These are phyloP conservation scores for Scaptomyza tumidula DNA, from an alignment of 2,888 invertebrate genomes.

Conservation along the genomic window DNA sequence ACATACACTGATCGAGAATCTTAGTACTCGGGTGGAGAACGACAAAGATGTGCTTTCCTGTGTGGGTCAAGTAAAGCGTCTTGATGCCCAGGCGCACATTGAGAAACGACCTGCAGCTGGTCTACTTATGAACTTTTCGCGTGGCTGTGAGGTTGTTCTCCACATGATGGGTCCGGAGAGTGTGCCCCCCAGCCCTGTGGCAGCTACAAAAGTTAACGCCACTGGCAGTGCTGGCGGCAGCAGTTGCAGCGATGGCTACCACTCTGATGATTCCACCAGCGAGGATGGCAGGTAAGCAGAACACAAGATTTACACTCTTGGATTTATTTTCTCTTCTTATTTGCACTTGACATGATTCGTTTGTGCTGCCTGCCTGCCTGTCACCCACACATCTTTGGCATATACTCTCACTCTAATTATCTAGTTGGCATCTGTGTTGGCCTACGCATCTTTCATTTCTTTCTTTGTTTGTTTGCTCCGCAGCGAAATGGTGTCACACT, in stretches of 20 bases:
- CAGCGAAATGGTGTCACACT: conserved; percentile 90
- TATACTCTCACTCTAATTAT: conserved; percentile 39
- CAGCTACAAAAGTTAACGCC: conserved; percentile 44
- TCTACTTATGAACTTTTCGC: conserved; percentile 89
- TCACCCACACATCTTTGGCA: conserved; percentile 44
- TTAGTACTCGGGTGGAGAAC: conserved; percentile 93
- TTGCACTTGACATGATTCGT: conserved; percentile 55
- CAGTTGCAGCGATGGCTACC: conserved; percentile 92
- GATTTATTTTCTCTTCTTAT: conserved; percentile 30
- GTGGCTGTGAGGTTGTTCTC: conserved; percentile 90
- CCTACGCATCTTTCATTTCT: conserved; percentile 35
- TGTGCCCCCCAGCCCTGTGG: conserved; percentile 84
- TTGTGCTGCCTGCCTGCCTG: background rate
- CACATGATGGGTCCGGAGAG: conserved; percentile 88
- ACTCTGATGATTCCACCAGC: conserved; percentile 89
- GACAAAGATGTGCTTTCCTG: conserved; percentile 94
- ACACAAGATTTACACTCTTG: conserved; percentile 3
- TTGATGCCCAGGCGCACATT: conserved; percentile 87
- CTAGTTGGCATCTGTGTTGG: conserved; percentile 16
- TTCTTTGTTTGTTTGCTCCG: conserved; percentile 9
- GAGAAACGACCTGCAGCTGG: conserved; percentile 89
- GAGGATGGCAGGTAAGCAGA: conserved; percentile 82
- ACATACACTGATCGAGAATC: conserved; percentile 87
- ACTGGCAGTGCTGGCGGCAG: conserved; percentile 85
- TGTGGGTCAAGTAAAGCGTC: conserved; percentile 88